These are phyloP conservation scores for Nipponacmea schrenckii DNA, from an alignment of 2,888 invertebrate species.

Conservation along the genomic window DNA sequence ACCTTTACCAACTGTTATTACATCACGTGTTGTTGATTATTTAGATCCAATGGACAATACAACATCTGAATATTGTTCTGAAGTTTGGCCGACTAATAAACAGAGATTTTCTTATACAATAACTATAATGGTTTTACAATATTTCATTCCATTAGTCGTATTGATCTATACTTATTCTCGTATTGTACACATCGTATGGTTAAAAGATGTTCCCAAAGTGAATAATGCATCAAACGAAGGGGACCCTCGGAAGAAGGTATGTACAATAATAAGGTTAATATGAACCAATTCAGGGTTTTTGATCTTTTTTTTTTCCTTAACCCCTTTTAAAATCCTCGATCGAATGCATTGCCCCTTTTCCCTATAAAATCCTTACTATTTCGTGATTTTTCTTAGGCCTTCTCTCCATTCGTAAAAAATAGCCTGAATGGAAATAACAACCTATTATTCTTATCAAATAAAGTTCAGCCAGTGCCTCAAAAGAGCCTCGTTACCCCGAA, in stretches of 20 bases:
- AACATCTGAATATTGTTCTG: conserved; percentile 28
- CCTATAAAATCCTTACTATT: too few relatives aligned
- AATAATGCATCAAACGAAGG: conserved; percentile 67
- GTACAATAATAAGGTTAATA: neutral
- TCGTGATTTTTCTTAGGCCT: neutral
- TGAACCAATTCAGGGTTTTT: too few relatives aligned
- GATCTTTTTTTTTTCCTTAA: too few relatives aligned
- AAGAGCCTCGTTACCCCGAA: too few relatives aligned
- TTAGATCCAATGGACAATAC: conserved; percentile 20
- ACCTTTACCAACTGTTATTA: conserved; percentile 82
- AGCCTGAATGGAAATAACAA: too few relatives aligned
- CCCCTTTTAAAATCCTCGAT: too few relatives aligned
- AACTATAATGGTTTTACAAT: conserved; percentile 83
- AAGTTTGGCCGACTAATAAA: conserved; percentile 28
- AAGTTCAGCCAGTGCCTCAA: too few relatives aligned
- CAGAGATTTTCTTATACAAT: conserved; percentile 74
- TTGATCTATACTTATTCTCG: conserved; percentile 85
- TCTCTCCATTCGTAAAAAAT: too few relatives aligned
- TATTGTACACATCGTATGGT: conserved; percentile 89
- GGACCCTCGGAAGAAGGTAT: conserved; percentile 28
- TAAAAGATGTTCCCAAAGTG: conserved; percentile 85
- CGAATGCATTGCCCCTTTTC: neutral
- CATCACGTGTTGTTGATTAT: conserved; percentile 70
- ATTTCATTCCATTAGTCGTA: conserved; percentile 82
- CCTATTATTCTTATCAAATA: too few relatives aligned